These are phyloP conservation scores for Pyrrhosoma nymphula DNA, from an alignment of 2,888 invertebrate species.

Conservation along the genomic window DNA sequence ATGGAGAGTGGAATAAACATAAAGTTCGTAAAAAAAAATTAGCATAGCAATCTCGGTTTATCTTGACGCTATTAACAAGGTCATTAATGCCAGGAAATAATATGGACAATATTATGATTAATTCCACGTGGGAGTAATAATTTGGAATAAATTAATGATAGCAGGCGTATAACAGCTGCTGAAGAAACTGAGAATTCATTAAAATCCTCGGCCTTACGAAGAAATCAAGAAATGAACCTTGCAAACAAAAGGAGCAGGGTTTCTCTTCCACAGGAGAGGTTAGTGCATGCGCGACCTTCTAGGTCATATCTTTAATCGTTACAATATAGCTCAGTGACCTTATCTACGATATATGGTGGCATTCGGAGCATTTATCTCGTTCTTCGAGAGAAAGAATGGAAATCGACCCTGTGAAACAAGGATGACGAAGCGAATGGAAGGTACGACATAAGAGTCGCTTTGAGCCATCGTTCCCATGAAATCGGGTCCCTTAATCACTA, in stretches of 20 bases:
- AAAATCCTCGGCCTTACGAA: background rate
- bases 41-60: background rate
- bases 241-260: background rate
- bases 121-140: background rate
- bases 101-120: background rate
- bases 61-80: background rate
- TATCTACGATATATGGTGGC: background rate
- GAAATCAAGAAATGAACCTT: background rate
- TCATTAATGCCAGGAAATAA: background rate
- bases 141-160: background rate
- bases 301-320: background rate
- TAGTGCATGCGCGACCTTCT: background rate
- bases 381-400: background rate
- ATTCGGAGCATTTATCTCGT: background rate
- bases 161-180: background rate
- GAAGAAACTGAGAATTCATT: background rate
- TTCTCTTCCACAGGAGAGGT: background rate
- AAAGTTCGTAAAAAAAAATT: background rate
- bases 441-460: background rate
- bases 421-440: background rate
- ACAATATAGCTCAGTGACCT: background rate
- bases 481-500: slow-evolving; percentile 7
- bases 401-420: background rate
- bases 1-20: background rate
- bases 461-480: background rate